Evolutionary conservation across 1,140 invertebrate species (phyloP), one percentile per base, ranked within the genome.

Genomic region (Conopomorpha cramerella): DNA sequence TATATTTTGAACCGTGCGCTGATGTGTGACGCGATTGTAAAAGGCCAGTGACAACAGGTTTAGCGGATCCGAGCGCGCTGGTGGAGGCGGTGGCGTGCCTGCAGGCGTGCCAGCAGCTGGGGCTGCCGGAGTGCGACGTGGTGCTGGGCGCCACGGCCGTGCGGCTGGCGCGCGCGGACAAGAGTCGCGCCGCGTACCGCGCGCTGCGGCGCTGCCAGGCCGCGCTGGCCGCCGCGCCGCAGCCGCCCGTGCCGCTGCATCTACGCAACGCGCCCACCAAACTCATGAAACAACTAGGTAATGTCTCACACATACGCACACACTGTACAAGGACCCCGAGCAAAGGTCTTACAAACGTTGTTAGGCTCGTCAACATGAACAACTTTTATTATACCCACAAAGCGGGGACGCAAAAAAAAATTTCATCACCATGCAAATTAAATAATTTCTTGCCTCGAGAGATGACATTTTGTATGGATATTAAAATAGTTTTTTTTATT

Each of bases 71-170:
- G 0, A 68, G 55, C 38, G 81, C 81, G 2, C 34, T 84, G 16
- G 72, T 71, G 18, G 59, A 89, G 45, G 88, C 90, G 1, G 83
- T 91, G 1, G 78, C 87, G 6, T 86, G 89, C 8, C 83, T 89
- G 73, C 86, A 92, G 40, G 88, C 85, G 2, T 91, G 89, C 52
- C 88, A 93, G 70, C 80, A 89, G 38, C 78, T 94, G 14, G 91
- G 91, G 11, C 88, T 88, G 86, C 90, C 90, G 0, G 90, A 93
- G 50, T 86, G 87, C 61, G 86, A 90, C 63, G 85, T 91, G 8
- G 58, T 89, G 16, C 62, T 94, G 8, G 87, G 87, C 2, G 89
- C 93, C 54, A 89, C 86, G 50, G 86, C 85, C 14, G 84, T 86
- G 13, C 87, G 92, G 60, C 66, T 93, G 12, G 86, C 91, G 0